Conservation (phyloP, 1,140 invertebrate species). For the Ostrea denselamellosa region DNA sequence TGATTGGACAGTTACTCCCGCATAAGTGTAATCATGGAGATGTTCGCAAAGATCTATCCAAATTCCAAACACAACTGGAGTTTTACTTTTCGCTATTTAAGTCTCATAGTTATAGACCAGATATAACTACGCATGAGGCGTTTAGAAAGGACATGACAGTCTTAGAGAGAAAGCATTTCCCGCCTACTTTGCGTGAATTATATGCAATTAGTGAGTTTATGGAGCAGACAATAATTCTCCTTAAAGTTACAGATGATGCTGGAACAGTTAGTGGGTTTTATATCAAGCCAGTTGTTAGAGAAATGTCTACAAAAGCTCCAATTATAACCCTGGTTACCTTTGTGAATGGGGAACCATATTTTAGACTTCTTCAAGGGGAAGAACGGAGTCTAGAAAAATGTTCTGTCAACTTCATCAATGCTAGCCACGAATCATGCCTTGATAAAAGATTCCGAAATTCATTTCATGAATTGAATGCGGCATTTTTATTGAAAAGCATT, state of each 20-base stretch:
- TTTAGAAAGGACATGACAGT: neutral
- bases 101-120: neutral
- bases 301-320: too few species aligned
- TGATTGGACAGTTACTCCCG: neutral
- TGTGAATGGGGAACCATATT: neutral
- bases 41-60: neutral
- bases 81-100: slow-evolving; percentile 2
- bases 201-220: slow-evolving; percentile 8
- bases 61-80: neutral
- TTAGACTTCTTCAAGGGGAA: neutral
- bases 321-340: neutral
- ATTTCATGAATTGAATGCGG: neutral
- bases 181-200: neutral
- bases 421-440: neutral
- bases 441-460: slow-evolving; percentile 33
- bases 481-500: neutral
- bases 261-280: neutral
- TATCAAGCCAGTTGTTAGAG: neutral
- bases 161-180: neutral
- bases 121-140: neutral
- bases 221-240: neutral
- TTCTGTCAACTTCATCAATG: neutral
- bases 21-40: neutral
- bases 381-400: neutral
- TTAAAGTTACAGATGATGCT: neutral